These are phyloP conservation scores for Notodonta ziczac DNA, from an alignment of 2,888 invertebrate species.

Conservation along the genomic window DNA sequence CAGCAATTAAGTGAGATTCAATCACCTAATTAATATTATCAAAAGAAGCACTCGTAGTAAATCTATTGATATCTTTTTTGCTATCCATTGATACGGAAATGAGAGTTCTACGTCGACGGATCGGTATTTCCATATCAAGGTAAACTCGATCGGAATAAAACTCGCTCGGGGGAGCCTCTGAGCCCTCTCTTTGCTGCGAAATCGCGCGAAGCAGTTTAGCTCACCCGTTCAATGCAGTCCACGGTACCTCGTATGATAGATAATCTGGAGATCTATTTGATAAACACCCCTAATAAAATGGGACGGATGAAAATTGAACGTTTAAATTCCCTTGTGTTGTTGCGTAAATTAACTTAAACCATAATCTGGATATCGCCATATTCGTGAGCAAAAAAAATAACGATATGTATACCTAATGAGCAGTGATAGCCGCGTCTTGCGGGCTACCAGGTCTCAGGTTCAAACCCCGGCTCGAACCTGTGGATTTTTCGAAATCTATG, in stretches of 20 bases:
- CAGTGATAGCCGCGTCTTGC: no score
- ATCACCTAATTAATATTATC: constrained; percentile 4
- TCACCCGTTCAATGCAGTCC: constrained; percentile 65
- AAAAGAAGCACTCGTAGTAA: constrained; percentile 22
- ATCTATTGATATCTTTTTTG: constrained; percentile 35
- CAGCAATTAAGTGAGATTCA: background rate
- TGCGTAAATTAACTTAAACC: background rate
- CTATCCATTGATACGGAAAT: constrained; percentile 27
- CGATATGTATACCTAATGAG: no score
- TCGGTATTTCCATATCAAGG: constrained; percentile 62
- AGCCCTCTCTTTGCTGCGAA: constrained; percentile 80
- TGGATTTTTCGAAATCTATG: no score
- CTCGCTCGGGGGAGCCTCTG: constrained; percentile 63
- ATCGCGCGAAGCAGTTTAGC: constrained; percentile 79
- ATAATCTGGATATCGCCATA: no score
- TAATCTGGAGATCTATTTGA: constrained; percentile 62
- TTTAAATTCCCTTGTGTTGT: background rate
- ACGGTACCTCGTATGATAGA: constrained; percentile 70
- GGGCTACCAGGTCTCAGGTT: no score
- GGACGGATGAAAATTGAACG: constrained; percentile 15
- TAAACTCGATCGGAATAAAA: constrained; percentile 79
- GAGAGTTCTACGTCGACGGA: constrained; percentile 39
- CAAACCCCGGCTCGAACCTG: no score
- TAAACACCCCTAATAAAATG: constrained; percentile 38
- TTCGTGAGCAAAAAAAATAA: no score